Evolutionary conservation across 1,140 invertebrate genomes (phyloP), one percentile per base, ranked within the genome.

Genomic region (Drosophila obscura): DNA sequence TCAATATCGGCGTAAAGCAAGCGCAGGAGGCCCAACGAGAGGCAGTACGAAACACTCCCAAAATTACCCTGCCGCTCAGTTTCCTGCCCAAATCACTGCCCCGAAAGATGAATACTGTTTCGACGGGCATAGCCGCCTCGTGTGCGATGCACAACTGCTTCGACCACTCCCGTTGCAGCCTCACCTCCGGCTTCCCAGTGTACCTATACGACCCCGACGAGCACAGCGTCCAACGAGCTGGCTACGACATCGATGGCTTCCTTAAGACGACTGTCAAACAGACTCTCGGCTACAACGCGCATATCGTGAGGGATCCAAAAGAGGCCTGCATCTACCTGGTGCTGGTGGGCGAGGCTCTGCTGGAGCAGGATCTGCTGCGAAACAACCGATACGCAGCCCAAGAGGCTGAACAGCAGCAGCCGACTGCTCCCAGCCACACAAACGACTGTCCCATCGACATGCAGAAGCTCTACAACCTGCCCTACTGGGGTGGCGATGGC

Each of bases 401-500:
- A 22, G 85, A 85, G 35, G 78, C 65, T 1, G 84, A 85, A 22
- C 76, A 85, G 6, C 78, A 78, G 13, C 65, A 59, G 48, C 66
- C 80, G 0, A 67, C 64, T 0, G 41, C 61, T 2, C 45, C 63
- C 5, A 76, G 46, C 0, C 24, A 56, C 3, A 28, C 39, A n/a
- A 15, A 45, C 0, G 66, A 61, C 15, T 73, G 77, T 2, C 80
- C 83, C 5, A 78, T 91, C 13, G 90, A 96, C 77, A 91, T 94
- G 64, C 94, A 93, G 43, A 95, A 94, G 83, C 83, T 97, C 1
- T 94, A 95, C 71, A 92, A 92, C 26, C 92, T 99, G 19, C 96
- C 97, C 0, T 96, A 96, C 91, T 99, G 98, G 97, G 96, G 95
- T 44, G 97, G 97, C 1, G 98, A 99, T 94, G 98, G 98, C 9